A percentile compares a stretch with the other conserved stretches of the same genome.
Evolutionary conservation across 2,888 invertebrate genomes (phyloP).

Genomic region (Deroplatys truncata): DNA sequence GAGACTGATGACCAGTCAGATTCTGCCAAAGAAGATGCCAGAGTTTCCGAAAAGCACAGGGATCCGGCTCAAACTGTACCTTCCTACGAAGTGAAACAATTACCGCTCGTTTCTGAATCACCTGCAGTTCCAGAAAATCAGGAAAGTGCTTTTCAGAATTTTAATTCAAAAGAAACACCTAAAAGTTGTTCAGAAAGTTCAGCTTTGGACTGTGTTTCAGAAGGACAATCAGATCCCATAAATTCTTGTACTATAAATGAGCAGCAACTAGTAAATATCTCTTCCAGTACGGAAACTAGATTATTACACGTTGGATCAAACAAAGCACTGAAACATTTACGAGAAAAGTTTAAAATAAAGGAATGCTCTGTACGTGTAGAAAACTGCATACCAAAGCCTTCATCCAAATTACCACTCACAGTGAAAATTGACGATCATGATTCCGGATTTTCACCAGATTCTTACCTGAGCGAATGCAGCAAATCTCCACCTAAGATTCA

Average conservation of each 20-base stretch:
- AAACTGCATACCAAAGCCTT: conserved; percentile 42
- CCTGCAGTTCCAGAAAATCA: not conserved
- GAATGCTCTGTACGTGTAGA: conserved; percentile 42
- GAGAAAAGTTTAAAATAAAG: conserved; percentile 41
- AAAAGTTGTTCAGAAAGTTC: not conserved
- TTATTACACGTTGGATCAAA: not conserved
- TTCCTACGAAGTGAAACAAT: not conserved
- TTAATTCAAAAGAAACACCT: not conserved
- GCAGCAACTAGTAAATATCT: not conserved
- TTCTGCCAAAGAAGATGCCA: conserved; percentile 18
- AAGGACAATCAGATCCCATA: not conserved
- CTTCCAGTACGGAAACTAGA: not conserved
- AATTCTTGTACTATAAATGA: not conserved
- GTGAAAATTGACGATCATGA: conserved; percentile 22
- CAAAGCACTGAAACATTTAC: conserved; percentile 27
- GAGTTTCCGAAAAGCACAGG: not conserved
- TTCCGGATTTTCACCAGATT: conserved; percentile 16
- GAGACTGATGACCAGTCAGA: conserved; percentile 36
- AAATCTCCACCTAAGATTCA: conserved; percentile 19
- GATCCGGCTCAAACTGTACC: not conserved
- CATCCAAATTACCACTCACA: conserved; percentile 11
- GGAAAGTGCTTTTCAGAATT: not conserved
- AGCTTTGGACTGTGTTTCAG: not conserved
- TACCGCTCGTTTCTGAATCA: not conserved
- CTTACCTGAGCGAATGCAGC: conserved; percentile 17